A percentile compares a stretch with the other conserved stretches of the same genome.
Evolutionary conservation across 2,113 vertebrate species (phyloP).

Genomic region (Sarotherodon lohbergeri): DNA sequence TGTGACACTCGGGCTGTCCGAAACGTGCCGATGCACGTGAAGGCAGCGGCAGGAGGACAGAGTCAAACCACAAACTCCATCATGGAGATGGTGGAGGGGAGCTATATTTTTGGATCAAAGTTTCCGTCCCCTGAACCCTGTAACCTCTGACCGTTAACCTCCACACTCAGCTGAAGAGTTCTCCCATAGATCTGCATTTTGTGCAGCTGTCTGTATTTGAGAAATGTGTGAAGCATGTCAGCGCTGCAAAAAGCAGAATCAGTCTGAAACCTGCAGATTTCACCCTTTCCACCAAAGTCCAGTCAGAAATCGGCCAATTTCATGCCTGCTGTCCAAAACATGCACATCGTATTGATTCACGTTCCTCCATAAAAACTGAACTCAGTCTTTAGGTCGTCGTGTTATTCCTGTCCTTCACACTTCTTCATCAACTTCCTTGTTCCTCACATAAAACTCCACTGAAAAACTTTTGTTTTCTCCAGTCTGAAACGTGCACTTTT

Average conservation of each 20-base stretch:
- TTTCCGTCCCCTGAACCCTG: not conserved
- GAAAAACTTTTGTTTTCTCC: not conserved
- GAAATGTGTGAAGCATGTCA: not conserved
- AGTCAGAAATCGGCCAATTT: not conserved
- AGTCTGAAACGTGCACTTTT: not conserved
- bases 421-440: not conserved
- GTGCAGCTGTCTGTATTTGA: not conserved
- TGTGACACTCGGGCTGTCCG: not conserved
- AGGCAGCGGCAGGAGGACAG: not conserved
- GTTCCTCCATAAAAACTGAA: not conserved
- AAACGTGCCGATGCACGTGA: not conserved
- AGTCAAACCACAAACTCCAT: not conserved
- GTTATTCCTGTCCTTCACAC: not conserved
- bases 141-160: constrained; percentile 2
- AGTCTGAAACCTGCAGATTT: not conserved
- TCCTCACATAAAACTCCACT: not conserved
- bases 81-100: not conserved
- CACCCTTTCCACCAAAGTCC: not conserved
- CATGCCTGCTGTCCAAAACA: not conserved
- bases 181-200: not conserved
- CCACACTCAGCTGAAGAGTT: not conserved
- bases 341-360: not conserved
- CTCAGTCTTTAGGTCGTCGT: not conserved
- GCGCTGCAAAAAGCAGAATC: not conserved
- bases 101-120: not conserved